These are phyloP conservation scores for Tragelaphus imberbis DNA, from an alignment of 2,113 vertebrate species.

Conservation along the genomic window DNA sequence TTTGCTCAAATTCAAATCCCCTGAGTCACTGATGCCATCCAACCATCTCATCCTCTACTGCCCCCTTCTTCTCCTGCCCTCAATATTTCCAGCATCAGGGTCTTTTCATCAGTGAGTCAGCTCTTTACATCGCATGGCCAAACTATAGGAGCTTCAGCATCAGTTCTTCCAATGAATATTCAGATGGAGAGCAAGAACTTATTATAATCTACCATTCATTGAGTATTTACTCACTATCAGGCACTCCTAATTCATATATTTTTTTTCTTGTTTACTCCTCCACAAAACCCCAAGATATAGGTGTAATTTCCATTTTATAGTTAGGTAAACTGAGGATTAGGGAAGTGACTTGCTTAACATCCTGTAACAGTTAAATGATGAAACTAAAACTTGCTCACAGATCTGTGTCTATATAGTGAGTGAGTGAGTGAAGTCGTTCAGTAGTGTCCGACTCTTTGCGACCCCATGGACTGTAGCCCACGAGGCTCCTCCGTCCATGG, in stretches of 20 bases:
- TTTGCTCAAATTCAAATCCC: background rate
- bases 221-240: background rate
- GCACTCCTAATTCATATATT: background rate
- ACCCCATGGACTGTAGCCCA: too few relatives aligned
- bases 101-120: background rate
- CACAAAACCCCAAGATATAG: background rate
- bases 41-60: background rate
- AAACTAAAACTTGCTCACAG: background rate
- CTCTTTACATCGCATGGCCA: background rate
- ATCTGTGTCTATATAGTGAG: background rate
- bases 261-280: background rate
- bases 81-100: background rate
- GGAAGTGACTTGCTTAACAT: background rate
- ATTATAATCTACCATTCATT: background rate
- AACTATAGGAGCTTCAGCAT: background rate
- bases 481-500: too few relatives aligned
- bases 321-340: background rate
- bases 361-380: background rate
- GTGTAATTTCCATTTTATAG: background rate
- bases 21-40: background rate
- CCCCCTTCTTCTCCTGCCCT: background rate
- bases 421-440: too few relatives aligned
- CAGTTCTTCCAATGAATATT: background rate
- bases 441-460: too few relatives aligned
- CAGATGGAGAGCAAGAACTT: background rate